A percentile compares a stretch with the other conserved stretches of the same genome.
Conservation (phyloP, 2,113 vertebrate species). For the Pseudorasbora parva region DNA sequence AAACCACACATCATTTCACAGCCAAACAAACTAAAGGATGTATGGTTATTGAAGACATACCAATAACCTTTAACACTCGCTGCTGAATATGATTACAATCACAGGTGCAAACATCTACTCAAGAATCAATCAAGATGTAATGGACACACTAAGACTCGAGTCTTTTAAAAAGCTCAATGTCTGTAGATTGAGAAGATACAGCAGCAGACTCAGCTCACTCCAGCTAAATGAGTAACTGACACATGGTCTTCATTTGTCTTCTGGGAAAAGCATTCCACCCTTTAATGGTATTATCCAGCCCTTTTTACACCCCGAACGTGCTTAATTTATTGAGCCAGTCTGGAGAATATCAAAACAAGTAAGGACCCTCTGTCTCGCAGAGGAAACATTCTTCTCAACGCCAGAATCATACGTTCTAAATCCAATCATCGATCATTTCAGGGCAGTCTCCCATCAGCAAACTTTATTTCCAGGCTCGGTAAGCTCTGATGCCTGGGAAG, state of each 20-base stretch:
- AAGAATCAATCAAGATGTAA: constrained; percentile 43
- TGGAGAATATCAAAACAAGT: constrained; percentile 41
- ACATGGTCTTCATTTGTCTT: constrained; percentile 58
- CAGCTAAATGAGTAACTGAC: constrained; percentile 61
- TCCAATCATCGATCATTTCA: constrained; percentile 34
- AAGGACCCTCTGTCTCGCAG: constrained; percentile 24
- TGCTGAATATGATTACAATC: constrained; percentile 25
- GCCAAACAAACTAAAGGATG: not conserved
- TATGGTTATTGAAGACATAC: not conserved
- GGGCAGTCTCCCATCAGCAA: constrained; percentile 37
- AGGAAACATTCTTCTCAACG: constrained; percentile 32
- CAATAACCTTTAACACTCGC: constrained; percentile 4
- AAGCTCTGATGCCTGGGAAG: constrained; percentile 16
- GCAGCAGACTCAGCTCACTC: constrained; percentile 42
- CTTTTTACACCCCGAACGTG: constrained; percentile 42
- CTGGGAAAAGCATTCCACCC: constrained; percentile 54
- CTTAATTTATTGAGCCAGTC: constrained; percentile 42
- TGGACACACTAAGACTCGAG: constrained; percentile 41
- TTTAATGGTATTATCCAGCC: constrained; percentile 44
- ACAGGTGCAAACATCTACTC: constrained; percentile 37
- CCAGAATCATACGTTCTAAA: constrained; percentile 36
- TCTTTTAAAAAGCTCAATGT: constrained; percentile 44
- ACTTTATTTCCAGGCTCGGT: constrained; percentile 41
- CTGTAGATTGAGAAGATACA: constrained; percentile 47
- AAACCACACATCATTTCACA: not conserved